A percentile compares a stretch with the other conserved stretches of the same genome.
Evolutionary conservation across 2,797 vertebrate genomes (phyloP).

Genomic region (Propithecus perrieri): DNA sequence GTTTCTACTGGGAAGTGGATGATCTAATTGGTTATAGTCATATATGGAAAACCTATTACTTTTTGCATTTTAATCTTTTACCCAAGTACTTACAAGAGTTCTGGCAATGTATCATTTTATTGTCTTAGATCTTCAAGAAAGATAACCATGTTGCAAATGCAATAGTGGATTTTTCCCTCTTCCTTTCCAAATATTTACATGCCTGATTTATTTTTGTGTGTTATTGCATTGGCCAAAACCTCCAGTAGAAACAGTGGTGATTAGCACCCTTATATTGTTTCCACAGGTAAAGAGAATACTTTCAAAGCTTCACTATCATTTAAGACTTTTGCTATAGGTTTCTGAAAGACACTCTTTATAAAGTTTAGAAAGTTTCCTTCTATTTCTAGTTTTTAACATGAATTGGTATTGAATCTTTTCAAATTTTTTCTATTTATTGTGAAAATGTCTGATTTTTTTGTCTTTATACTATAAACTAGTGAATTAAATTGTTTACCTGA

Average conservation of each 20-base stretch:
- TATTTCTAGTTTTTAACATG: no score
- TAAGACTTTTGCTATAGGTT: not conserved
- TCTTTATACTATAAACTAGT: not conserved
- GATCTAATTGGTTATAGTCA: not conserved
- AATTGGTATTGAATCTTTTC: no score
- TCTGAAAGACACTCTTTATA: not conserved
- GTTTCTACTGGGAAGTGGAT: not conserved
- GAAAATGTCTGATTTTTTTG: not conserved
- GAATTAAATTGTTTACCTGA: not conserved
- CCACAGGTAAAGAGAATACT: not conserved
- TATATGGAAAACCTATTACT: not conserved
- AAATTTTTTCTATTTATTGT: not conserved
- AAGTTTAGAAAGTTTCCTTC: not conserved
- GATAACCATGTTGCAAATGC: not conserved
- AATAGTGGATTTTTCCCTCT: not conserved
- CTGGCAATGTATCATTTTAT: not conserved
- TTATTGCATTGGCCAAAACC: not conserved
- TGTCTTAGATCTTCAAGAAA: not conserved
- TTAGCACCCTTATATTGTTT: not conserved
- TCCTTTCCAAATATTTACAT: constrained; percentile 6
- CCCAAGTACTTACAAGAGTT: not conserved
- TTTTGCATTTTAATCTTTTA: not conserved
- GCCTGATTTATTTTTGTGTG: not conserved
- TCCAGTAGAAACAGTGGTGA: not conserved
- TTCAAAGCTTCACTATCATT: not conserved